phyloP scores from a whole-genome alignment of 2,888 invertebrate genomes.

The Eristalinus aeneus region DNA sequence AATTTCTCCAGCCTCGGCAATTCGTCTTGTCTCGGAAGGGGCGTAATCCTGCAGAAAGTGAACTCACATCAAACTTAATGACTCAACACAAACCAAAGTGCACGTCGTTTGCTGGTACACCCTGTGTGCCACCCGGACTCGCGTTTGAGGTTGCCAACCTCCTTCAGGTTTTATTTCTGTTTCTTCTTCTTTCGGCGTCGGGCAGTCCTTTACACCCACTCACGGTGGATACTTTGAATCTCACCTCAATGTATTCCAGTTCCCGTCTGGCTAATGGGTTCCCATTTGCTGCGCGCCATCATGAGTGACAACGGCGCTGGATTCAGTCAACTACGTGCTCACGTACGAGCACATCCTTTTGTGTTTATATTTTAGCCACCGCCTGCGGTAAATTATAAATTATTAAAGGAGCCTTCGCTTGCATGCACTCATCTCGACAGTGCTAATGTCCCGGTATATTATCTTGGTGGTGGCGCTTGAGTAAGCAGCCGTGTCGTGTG shows the following conservation, averaged over 20 bases:
- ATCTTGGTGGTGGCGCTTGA: slow-evolving; percentile 24
- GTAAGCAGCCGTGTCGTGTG: slow-evolving; percentile 7
- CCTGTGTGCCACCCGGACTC: slow-evolving; percentile 8
- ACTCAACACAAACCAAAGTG: not conserved
- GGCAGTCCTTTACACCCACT: slow-evolving; percentile 6
- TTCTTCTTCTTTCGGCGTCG: not conserved
- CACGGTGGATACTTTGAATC: not conserved
- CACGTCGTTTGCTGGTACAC: not conserved
- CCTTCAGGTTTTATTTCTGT: not conserved
- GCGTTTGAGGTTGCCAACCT: not conserved
- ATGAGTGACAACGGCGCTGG: not conserved
- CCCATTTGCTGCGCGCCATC: not conserved
- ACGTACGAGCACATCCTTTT: not conserved
- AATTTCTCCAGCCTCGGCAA: not conserved
- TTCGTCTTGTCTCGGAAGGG: not conserved
- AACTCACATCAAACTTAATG: slow-evolving; percentile 11
- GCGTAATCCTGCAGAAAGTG: not conserved
- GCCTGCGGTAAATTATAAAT: slow-evolving; percentile 44
- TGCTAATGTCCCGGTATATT: slow-evolving; percentile 61
- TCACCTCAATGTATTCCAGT: slow-evolving; percentile 5
- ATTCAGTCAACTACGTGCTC: not conserved
- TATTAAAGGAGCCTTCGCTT: slow-evolving; percentile 43
- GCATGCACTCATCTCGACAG: slow-evolving; percentile 57
- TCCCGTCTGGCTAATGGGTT: not conserved
- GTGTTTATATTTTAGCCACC: not conserved